phyloP scores from a whole-genome alignment of 2,888 invertebrate genomes.

The Noctua pronuba region DNA sequence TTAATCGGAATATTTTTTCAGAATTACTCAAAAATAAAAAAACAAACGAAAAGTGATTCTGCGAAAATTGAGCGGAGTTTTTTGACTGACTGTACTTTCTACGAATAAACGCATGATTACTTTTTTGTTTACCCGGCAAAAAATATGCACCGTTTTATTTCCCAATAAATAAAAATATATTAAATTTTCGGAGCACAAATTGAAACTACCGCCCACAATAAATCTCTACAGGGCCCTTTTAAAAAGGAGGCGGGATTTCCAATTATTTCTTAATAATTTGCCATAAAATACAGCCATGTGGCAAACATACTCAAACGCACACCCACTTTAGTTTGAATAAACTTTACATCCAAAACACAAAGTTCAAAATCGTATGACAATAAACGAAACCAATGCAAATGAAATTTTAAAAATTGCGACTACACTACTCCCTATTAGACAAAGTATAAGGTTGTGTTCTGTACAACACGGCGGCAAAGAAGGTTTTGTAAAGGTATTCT shows the following conservation, averaged over 20 bases:
- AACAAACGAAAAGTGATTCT: neutral
- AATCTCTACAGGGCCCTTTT: conserved; percentile 58
- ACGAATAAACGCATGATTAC: neutral
- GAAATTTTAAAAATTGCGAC: conserved; percentile 18
- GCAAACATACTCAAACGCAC: conserved; percentile 57
- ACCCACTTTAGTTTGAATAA: neutral
- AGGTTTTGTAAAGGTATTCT: conserved; percentile 64
- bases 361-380: conserved; percentile 57
- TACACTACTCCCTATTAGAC: conserved; percentile 9
- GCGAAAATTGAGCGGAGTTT: neutral
- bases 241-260: conserved; percentile 60
- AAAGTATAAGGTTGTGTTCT: conserved; percentile 50
- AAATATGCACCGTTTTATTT: conserved; percentile 22
- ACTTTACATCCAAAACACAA: conserved; percentile 51
- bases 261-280: conserved; percentile 73
- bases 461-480: neutral
- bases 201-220: conserved; percentile 61
- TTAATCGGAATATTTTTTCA: no score
- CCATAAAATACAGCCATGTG: conserved; percentile 73
- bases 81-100: neutral
- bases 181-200: conserved; percentile 58
- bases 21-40: neutral
- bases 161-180: conserved; percentile 59
- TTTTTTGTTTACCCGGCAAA: conserved; percentile 1
- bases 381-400: conserved; percentile 38